phyloP scores from a whole-genome alignment of 2,797 vertebrate species.

The Peromyscus attwateri region DNA sequence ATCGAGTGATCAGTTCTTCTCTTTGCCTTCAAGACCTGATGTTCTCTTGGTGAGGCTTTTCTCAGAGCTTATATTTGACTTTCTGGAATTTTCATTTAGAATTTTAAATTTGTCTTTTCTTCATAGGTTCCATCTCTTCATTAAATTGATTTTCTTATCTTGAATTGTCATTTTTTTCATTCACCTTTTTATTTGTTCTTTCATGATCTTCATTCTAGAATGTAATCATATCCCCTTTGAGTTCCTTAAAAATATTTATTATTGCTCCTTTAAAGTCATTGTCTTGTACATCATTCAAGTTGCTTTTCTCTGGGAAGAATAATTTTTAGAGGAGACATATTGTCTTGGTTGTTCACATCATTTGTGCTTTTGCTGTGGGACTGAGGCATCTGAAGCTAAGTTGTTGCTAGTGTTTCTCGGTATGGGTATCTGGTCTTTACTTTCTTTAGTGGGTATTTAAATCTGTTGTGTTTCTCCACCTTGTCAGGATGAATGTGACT shows the following conservation, averaged over 20 bases:
- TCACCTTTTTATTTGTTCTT: neutral
- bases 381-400: neutral
- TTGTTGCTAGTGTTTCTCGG: neutral
- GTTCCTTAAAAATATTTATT: neutral
- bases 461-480: neutral
- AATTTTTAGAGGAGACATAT: neutral
- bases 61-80: neutral
- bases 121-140: neutral
- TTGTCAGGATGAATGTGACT: neutral
- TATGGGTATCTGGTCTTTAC: too few relatives aligned
- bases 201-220: neutral
- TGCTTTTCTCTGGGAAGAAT: neutral
- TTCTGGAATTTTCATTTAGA: neutral
- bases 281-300: neutral
- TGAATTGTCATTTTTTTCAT: neutral
- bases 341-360: neutral
- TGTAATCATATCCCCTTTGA: neutral
- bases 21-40: neutral
- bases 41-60: neutral
- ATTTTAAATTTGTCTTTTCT: neutral
- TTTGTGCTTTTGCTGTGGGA: neutral
- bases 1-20: neutral
- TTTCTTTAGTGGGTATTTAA: neutral
- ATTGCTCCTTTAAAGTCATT: neutral
- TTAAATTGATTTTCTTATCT: neutral